Base-by-base conservation (phyloP, 2,113 vertebrate species). In the Neotoma lepida region DNA sequence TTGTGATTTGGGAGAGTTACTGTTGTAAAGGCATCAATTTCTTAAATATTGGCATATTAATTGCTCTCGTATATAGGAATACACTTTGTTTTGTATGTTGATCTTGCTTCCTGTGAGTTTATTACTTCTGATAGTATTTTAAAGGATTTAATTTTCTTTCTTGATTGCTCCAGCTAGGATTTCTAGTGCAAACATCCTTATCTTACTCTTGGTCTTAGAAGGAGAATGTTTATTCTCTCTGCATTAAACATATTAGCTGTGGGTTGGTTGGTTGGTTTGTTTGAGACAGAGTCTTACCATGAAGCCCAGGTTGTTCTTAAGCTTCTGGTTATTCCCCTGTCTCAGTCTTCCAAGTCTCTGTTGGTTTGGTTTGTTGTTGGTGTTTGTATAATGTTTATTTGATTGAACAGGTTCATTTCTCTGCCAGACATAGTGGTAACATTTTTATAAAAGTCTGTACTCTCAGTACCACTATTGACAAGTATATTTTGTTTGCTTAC, bases 401-500 rank as follows among this genome's bases (percentile, higher is more conserved):
- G 20, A 18, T 76, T 64, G 70, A 85, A 28, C 70, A 88, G 82
- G 44, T 71, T 89, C 12, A 49, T 44, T 85, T 78, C 18, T 88
- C 20, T 86, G 46, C n/a, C 61, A 76, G 64, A 35, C 56, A 49
- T 18, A 73, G 6, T 58, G 63, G 44, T 80, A 80, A 86, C 73
- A 49, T 51, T 94, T 91, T 94, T 94, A 33, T 35, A 66, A 63
- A 91, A 77, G 28, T 44, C 10, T 88, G 9, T 87, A 51, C 49
- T 89, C 28, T 88, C 33, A 87, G 8, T 74, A 10, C 33, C 61
- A 77, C 30, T 54, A 35, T 35, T 54, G 46, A 35, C 15, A 80
- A 80, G 15, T 80, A 9, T 56, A 22, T 80, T 80, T n/a, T n/a
- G 30, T 80, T 80, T 54, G 35, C 9, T 54, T 51, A 54, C 28